Evolutionary conservation across 1,140 invertebrate species (phyloP).

Genomic region (Drosophila fuyamai): DNA sequence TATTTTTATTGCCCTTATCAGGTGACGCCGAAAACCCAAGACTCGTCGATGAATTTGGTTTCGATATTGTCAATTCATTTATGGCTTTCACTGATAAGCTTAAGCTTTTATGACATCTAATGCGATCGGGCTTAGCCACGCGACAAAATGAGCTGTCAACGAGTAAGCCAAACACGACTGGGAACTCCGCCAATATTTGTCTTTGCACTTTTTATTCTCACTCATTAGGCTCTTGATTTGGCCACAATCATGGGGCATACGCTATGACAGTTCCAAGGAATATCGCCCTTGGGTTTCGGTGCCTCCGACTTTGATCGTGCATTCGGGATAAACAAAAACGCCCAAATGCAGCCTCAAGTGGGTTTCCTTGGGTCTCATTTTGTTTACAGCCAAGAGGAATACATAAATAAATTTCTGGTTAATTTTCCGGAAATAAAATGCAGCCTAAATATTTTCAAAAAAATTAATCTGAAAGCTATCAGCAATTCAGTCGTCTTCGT

Average conservation of each 20-base stretch:
- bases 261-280: slow-evolving; percentile 13
- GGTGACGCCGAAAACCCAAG: slow-evolving; percentile 13
- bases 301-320: slow-evolving; percentile 15
- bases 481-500: not conserved
- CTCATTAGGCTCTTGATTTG: slow-evolving; percentile 12
- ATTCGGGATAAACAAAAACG: slow-evolving; percentile 33
- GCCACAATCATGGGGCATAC: not conserved
- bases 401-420: slow-evolving; percentile 34
- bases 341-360: slow-evolving; percentile 35
- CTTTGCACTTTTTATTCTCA: slow-evolving; percentile 37
- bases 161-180: slow-evolving; percentile 25
- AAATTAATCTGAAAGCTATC: slow-evolving; percentile 10
- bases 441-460: slow-evolving; percentile 9
- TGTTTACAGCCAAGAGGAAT: slow-evolving; percentile 36
- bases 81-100: slow-evolving; percentile 21
- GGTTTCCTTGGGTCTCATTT: slow-evolving; percentile 31
- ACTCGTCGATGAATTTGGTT: slow-evolving; percentile 3
- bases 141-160: slow-evolving; percentile 35
- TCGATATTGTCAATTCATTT: slow-evolving; percentile 23
- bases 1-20: slow-evolving; percentile 47
- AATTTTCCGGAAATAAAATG: slow-evolving; percentile 46
- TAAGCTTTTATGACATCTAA: slow-evolving; percentile 21
- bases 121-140: slow-evolving; percentile 44
- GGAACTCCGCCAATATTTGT: slow-evolving; percentile 31
- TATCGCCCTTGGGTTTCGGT: slow-evolving; percentile 15